phyloP scores from a whole-genome alignment of 2,888 invertebrate species.

The Schrankia costaestrigalis region DNA sequence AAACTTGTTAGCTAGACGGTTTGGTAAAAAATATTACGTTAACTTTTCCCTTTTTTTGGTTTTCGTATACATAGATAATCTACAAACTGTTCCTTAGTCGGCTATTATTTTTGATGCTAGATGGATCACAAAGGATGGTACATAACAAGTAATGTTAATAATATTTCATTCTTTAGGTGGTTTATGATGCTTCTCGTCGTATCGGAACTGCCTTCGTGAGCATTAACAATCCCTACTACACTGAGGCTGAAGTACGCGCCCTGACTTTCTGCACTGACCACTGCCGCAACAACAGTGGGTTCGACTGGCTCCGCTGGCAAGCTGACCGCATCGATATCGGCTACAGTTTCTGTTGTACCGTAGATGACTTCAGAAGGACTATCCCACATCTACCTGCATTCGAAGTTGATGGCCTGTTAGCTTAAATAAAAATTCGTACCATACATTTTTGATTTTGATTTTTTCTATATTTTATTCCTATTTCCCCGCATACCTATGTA shows the following conservation, averaged over 20 bases:
- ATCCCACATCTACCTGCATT: constrained; percentile 78
- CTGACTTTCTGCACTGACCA: constrained; percentile 76
- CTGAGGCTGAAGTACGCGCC: constrained; percentile 52
- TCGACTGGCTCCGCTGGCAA: constrained; percentile 82
- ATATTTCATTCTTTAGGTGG: constrained; percentile 58
- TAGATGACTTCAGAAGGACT: constrained; percentile 77
- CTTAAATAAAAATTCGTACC: constrained; percentile 19
- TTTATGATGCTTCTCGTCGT: constrained; percentile 71
- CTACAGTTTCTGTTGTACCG: constrained; percentile 82
- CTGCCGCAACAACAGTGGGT: constrained; percentile 77
- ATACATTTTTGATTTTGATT: neutral
- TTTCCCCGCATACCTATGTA: too few species aligned
- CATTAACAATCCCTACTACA: constrained; percentile 83
- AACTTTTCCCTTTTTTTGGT: too few species aligned
- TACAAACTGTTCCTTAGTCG: too few species aligned
- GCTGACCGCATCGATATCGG: constrained; percentile 75
- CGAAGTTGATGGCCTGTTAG: constrained; percentile 61
- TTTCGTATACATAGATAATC: too few species aligned
- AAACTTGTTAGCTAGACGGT: too few species aligned
- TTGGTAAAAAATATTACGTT: too few species aligned
- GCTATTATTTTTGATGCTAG: too few species aligned
- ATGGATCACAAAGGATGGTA: neutral
- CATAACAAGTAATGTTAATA: neutral
- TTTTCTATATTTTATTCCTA: too few species aligned
- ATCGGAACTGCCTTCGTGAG: constrained; percentile 82